These are phyloP conservation scores for Mechanitis mazaeus DNA, from an alignment of 2,888 invertebrate species.

Conservation along the genomic window DNA sequence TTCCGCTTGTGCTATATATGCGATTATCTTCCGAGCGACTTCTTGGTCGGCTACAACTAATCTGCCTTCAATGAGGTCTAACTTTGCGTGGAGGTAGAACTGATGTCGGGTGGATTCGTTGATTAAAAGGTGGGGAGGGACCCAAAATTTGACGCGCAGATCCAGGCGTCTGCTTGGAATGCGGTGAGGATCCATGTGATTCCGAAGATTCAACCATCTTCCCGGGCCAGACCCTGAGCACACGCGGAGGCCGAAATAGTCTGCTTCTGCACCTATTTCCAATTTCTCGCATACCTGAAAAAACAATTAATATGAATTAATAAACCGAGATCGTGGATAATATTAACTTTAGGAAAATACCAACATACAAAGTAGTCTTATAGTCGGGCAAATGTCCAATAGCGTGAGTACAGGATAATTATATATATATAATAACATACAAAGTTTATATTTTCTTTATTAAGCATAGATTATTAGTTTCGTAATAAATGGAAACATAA, in stretches of 20 bases:
- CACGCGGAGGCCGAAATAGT: constrained; percentile 90
- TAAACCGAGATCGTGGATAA: too few species aligned
- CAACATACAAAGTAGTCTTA: too few species aligned
- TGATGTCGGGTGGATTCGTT: constrained; percentile 91
- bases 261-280: constrained; percentile 89
- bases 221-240: constrained; percentile 79
- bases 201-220: constrained; percentile 91
- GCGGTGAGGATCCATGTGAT: constrained; percentile 86
- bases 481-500: too few species aligned
- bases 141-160: constrained; percentile 92
- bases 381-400: too few species aligned
- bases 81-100: constrained; percentile 89
- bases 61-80: constrained; percentile 84
- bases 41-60: constrained; percentile 83
- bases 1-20: constrained; percentile 86
- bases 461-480: too few species aligned
- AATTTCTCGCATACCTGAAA: constrained; percentile 88
- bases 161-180: constrained; percentile 81
- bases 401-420: too few species aligned
- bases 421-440: too few species aligned
- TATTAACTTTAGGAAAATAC: too few species aligned
- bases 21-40: constrained; percentile 82
- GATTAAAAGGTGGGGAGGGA: constrained; percentile 89
- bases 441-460: too few species aligned
- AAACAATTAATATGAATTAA: constrained; percentile 28